Evolutionary conservation across 2,113 vertebrate genomes (phyloP), one percentile per base, ranked within the genome.

Genomic region (Pao palembangensis): DNA sequence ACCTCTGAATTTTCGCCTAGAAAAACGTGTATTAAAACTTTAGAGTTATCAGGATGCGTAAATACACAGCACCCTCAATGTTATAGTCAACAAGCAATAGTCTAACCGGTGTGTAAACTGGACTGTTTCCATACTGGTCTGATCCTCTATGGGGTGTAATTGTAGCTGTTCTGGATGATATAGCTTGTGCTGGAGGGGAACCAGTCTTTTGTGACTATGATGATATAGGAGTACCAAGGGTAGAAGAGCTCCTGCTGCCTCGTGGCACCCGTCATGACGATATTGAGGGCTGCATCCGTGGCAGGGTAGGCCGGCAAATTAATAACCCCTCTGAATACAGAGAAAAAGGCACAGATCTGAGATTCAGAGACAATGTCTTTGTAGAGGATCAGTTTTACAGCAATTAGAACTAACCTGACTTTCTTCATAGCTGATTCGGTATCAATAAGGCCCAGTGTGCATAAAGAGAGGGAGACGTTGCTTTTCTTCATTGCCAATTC

Each of bases 361-460:
- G 28, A 3, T 21, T 58, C 46, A 8, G 8, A 16, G 13, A 23
- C 4, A 3, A 25, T 7, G 14, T 23, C 3, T 11, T 51, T 6
- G 6, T 12, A 38, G 17, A 23, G 25, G 15, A 52, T 52, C n/a
- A 5, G 28, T 19, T 18, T 38, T 28, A 28, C 25, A 28, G 20
- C 15, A 21, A 20, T 38, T 8, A 18, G n/a, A 21, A 73, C 87
- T 75, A 6, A 94, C 95, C 82, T 92, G 84, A 88, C 78, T 69
- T 91, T 84, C 38, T 91, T 84, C 64, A 93, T 51, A 0, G 92
- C 90, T 0, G 85, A 21, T 0, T 91, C 84, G 0, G 89, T 94
- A 2, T 94, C 92, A 2, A 90, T 92, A 59, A 95, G 87, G 17
- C 94, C 94, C 64, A 95, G 88, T 58, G 90, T 82, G 46, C 93